Evolutionary conservation across 2,113 vertebrate species (phyloP), one percentile per base, ranked within the genome.

Genomic region (Gallinago paraguaiae): DNA sequence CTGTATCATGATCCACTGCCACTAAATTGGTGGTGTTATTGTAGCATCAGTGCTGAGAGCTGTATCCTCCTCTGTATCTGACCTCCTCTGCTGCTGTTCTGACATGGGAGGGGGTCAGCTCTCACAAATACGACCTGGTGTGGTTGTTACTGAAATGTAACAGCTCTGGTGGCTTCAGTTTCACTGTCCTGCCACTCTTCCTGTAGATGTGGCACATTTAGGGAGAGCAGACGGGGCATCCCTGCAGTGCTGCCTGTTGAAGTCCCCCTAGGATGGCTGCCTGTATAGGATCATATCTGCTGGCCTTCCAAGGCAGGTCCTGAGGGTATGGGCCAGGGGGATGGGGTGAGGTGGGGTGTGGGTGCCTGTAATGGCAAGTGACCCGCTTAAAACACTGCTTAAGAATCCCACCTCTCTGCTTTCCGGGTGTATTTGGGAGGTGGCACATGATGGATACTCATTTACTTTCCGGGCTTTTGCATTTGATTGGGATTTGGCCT

Each of bases 361-460:
- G 6, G 11, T 82, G 0, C 14, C 77, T 37, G n/a, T 2, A 19
- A 20, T 0, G 1, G 45, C 70, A 28, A 9, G 2, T 22, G 14
- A 4, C 64, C 33, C 56, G 50, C 31, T 53, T 25, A 20, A n/a
- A 77, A 59, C 54, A 17, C n/a, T 51, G 53, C 8, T 2, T 51
- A 23, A 28, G 33, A 82, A 39, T 79, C 51, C 54, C 30, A 1
- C 51, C 23, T 25, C 28, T 16, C 25, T 81, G 51, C 50, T 57
- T 72, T 53, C 54, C 25, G 28, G 9, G 27, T 22, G 43, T 48
- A 4, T 63, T 25, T 70, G 75, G 75, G 53, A 72, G 20, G 1
- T 11, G 31, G 60, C 28, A 46, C 6, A 1, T 3, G 6, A 10
- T 37, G 41, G 63, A 35, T 33, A 15, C 9, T 57, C 6, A 0